Percentiles rank a stretch among this genome's conserved stretches.
Evolutionary conservation across 64 coral and sea anemone species (phyloP).

Genomic region (Acropora tenuis): DNA sequence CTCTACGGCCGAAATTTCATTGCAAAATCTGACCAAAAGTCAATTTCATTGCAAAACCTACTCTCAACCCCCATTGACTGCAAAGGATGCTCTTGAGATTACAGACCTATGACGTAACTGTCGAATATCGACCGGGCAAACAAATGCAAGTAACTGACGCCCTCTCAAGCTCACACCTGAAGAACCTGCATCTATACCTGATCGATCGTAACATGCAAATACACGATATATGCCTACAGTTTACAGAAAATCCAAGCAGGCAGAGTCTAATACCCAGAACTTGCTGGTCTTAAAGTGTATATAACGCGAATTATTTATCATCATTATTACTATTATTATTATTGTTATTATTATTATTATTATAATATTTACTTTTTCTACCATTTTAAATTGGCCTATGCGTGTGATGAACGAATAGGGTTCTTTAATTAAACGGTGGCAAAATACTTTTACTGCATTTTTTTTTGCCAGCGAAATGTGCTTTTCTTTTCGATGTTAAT

Average conservation of each 20-base stretch:
- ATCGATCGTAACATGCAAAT: conserved; percentile 65
- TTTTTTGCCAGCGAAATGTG: too few species aligned
- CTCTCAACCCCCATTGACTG: neutral
- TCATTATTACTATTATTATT: too few species aligned
- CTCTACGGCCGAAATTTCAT: conserved; percentile 43
- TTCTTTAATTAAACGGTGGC: too few species aligned
- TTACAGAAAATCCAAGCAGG: conserved; percentile 32
- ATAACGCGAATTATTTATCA: too few species aligned
- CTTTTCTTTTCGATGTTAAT: too few species aligned
- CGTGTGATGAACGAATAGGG: too few species aligned
- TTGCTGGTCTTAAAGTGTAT: conserved; percentile 20
- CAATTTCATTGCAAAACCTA: conserved; percentile 27
- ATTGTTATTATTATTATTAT: too few species aligned
- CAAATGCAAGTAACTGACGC: conserved; percentile 33
- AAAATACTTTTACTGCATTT: too few species aligned
- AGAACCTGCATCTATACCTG: neutral
- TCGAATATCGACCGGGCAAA: conserved; percentile 7
- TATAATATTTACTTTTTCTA: too few species aligned
- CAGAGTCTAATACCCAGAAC: neutral
- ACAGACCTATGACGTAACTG: conserved; percentile 55
- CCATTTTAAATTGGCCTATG: too few species aligned
- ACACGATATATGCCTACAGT: conserved; percentile 48
- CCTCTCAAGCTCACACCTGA: conserved; percentile 59
- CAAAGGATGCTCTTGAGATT: conserved; percentile 41
- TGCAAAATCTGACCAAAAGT: conserved; percentile 38